Percentiles rank a stretch among this genome's conserved stretches.
Conservation (phyloP, 37 sponge, comb jelly and placozoan genomes). For the Halichondria panicea region DNA sequence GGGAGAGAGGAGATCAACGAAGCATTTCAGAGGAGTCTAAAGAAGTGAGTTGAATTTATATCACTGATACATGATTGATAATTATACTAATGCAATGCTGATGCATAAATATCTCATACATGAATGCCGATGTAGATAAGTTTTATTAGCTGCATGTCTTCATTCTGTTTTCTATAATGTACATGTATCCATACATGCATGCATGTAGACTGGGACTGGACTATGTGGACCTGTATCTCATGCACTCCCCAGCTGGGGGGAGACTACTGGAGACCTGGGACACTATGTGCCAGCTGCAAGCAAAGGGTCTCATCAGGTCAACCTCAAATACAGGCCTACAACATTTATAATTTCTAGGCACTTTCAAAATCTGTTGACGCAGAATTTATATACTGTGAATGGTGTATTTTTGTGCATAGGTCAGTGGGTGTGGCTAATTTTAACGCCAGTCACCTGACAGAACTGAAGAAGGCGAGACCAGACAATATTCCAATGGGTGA, state of each 20-base stretch:
- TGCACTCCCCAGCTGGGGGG: slow-evolving; percentile 78
- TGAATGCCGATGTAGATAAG: neutral
- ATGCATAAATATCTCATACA: too few relatives aligned
- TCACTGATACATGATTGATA: too few relatives aligned
- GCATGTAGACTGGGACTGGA: slow-evolving; percentile 72
- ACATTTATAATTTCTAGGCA: neutral
- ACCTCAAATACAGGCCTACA: neutral
- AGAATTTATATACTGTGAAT: neutral
- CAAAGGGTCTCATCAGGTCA: slow-evolving; percentile 46
- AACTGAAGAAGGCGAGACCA: slow-evolving; percentile 70
- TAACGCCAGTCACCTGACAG: slow-evolving; percentile 68
- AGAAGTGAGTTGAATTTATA: too few relatives aligned
- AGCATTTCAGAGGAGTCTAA: slow-evolving; percentile 56
- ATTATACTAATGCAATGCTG: too few relatives aligned
- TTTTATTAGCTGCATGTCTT: neutral
- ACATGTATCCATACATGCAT: neutral
- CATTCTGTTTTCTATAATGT: neutral
- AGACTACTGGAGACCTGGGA: slow-evolving; percentile 81
- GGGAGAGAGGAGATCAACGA: slow-evolving; percentile 40
- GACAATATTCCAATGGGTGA: slow-evolving; percentile 61
- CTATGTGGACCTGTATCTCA: slow-evolving; percentile 80
- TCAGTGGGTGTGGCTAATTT: slow-evolving; percentile 87
- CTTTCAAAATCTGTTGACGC: neutral
- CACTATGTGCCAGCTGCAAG: slow-evolving; percentile 70
- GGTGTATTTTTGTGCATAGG: slow-evolving; percentile 14